Evolutionary conservation across 2,797 vertebrate species (phyloP), one percentile per base, ranked within the genome.

Genomic region (Vultur gryphus): DNA sequence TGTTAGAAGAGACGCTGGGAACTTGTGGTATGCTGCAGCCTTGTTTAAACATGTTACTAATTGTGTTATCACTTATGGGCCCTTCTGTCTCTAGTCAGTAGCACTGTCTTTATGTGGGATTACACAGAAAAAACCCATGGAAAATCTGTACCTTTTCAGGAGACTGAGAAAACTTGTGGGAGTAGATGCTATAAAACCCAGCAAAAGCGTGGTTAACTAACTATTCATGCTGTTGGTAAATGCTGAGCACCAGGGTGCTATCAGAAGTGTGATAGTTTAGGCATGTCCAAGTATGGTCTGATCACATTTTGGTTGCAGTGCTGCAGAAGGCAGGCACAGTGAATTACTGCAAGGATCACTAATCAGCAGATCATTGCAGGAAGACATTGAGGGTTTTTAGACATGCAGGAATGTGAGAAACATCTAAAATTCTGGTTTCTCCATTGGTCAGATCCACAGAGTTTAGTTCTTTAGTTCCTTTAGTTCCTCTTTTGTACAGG

Each of bases 31-130:
- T 93, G 83, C 71, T 78, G 71, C 96, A 97, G 85, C 82, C 92
- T 95, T 96, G 73, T 96, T 96, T 95, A 90, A 97, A 94, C 81
- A 48, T 86, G 49, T 94, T 95, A 95, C 96, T 97, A 91, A 52
- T 39, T 46, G 20, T 59, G 51, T 72, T 84, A 59, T 43, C 24
- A 66, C 78, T 97, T 61, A 84, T 8, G 86, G 84, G 70, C 51
- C 91, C 93, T 57, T 11, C 91, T 85, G 59, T 79, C 55, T 95
- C 91, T 92, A 85, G 90, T 89, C 90, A 94, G 94, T 28, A 37
- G 87, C 67, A 89, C 46, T 37, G 9, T 26, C 62, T 79, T 20
- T 57, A 2, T 5, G 4, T 62, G 28, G 48, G 19, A 71, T 52
- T 65, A 48, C 25, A 86, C 77, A 78, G 80, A 64, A 84, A 72